Evolutionary conservation across 2,888 invertebrate genomes (phyloP).

Genomic region (Tenthredo livida): DNA sequence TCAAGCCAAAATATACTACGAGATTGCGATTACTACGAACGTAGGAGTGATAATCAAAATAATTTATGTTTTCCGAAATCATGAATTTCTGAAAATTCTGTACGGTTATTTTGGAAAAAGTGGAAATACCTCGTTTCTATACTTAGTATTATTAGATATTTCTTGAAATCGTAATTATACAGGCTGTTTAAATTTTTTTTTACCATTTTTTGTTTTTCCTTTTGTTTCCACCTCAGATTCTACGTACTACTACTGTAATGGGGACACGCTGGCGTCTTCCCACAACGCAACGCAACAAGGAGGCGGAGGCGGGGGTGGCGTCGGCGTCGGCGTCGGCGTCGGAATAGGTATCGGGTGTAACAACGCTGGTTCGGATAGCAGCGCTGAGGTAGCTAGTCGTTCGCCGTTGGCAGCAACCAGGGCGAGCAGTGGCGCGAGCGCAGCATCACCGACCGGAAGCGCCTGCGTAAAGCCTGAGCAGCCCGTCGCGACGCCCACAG

Average conservation of each 20-base stretch:
- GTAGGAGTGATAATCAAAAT: no score
- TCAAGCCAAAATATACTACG: no score
- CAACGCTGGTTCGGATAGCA: conserved; percentile 72
- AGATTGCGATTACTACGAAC: no score
- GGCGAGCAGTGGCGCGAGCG: conserved; percentile 85
- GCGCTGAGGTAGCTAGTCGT: conserved; percentile 82
- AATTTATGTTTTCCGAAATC: no score
- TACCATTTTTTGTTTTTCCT: background rate
- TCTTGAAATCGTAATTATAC: background rate
- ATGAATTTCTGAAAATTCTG: no score
- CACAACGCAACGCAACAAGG: conserved; percentile 76
- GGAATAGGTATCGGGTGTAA: conserved; percentile 64
- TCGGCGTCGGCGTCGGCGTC: conserved; percentile 57
- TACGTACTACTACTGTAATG: conserved; percentile 83
- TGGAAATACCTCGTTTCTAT: background rate
- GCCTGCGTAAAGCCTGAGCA: conserved; percentile 84
- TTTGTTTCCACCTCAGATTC: conserved; percentile 79
- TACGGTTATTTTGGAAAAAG: background rate
- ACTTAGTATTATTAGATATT: background rate
- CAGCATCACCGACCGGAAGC: conserved; percentile 86
- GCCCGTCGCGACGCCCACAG: conserved; percentile 71
- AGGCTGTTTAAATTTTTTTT: background rate
- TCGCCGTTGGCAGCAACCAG: conserved; percentile 86
- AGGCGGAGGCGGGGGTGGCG: conserved; percentile 67
- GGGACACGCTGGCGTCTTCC: conserved; percentile 78